Base-by-base conservation (phyloP, 2,888 invertebrate genomes). In the Drosophila infuscata region DNA sequence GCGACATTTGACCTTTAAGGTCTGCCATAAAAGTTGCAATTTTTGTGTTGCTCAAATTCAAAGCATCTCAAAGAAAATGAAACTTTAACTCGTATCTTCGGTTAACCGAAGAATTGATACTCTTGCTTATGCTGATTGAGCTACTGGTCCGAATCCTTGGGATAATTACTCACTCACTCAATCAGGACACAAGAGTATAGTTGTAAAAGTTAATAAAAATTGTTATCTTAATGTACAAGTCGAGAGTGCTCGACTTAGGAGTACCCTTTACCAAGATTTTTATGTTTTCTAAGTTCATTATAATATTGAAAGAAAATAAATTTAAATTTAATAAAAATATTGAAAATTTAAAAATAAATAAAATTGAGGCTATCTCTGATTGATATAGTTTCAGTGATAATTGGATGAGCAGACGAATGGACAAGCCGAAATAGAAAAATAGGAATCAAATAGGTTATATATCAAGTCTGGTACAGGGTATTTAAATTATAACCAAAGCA, bases 1-100 rank as follows among this genome's bases (percentile, higher is more conserved):
- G 41, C 67, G 67, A 60, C 29, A 41, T 52, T 61, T 58, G 35
- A 25, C 30, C 29, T 41, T 53, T 33, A n/a, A 59, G 57, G 48
- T 58, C 38, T 53, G 15, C 15, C 15, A 60, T 74, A 75, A 83
- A 74, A 81, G 88, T 64, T 85, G 89, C 88, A 89, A 85, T 79
- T 79, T 81, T 35, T 17, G 3, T 25, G 2, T 64, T 33, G 38
- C 72, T 38, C 59, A 51, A 73, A 59, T 60, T 53, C 51, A 70
- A 78, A 69, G 9, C 11, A 54, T 56, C 29, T 38, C n/a, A 63
- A 62, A 43, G 54, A 12, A 56, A 65, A n/a, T 33, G 25, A 54
- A 80, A 70, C 25, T 57, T 30, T 36, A 43, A 63, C n/a, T 43
- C 29, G 17, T 15, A 62, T 56, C 59, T 56, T 75, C 75, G 36